Conservation (phyloP, 1,140 invertebrate genomes). For the Triops longicaudatus region DNA sequence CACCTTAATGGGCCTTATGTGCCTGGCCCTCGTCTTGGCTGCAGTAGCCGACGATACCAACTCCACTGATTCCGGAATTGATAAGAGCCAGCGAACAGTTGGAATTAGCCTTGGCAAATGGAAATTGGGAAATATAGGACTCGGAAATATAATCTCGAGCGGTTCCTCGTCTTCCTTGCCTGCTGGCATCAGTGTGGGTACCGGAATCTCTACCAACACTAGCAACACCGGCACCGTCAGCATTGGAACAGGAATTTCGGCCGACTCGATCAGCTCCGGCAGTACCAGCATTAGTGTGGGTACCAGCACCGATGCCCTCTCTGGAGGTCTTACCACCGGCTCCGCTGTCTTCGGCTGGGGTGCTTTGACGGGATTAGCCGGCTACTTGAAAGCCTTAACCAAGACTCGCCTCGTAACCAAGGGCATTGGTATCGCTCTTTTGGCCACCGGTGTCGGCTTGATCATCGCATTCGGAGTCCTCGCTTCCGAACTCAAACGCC, state of each 20-base stretch:
- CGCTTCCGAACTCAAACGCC: slow-evolving; percentile 1
- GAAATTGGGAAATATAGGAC: background rate
- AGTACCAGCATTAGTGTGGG: too few relatives aligned
- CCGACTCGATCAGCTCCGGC: background rate
- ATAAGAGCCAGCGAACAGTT: background rate
- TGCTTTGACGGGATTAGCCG: background rate
- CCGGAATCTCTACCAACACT: background rate
- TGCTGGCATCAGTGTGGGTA: background rate
- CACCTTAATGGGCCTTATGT: background rate
- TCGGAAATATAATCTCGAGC: background rate
- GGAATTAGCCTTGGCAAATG: background rate
- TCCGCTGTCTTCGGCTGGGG: background rate
- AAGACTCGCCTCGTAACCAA: background rate
- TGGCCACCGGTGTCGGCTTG: slow-evolving; percentile 4
- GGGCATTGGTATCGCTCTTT: background rate
- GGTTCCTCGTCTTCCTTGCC: background rate
- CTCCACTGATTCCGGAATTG: background rate
- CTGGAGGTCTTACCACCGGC: background rate
- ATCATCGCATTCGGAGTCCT: background rate
- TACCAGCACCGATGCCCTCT: background rate
- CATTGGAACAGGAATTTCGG: background rate
- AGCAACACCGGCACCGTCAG: background rate
- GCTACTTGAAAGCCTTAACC: background rate
- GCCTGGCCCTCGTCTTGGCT: background rate
- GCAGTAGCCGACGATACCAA: background rate